phyloP scores from a whole-genome alignment of 2,888 invertebrate genomes.

The Archips crataeganus region DNA sequence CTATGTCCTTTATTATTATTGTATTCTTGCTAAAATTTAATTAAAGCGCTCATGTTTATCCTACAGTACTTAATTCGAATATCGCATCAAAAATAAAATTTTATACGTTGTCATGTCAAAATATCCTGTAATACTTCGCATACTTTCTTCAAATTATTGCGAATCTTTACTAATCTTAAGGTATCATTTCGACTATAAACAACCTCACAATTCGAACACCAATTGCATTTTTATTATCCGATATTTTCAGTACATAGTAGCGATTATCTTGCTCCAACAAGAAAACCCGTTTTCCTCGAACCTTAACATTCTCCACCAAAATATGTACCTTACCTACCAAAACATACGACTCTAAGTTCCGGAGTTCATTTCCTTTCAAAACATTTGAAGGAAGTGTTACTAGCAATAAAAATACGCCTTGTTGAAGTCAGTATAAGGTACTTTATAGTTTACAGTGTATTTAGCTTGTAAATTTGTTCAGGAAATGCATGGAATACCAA shows the following conservation, averaged over 20 bases:
- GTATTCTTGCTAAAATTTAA: too few relatives aligned
- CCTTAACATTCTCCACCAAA: background rate
- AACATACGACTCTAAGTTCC: constrained; percentile 22
- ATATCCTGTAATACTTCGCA: background rate
- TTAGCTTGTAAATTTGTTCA: constrained; percentile 22
- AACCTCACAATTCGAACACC: constrained; percentile 16
- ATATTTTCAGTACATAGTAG: constrained; percentile 32
- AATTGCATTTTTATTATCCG: constrained; percentile 36
- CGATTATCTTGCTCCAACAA: constrained; percentile 38
- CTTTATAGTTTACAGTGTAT: background rate
- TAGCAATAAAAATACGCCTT: constrained; percentile 2
- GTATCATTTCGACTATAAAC: background rate
- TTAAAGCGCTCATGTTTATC: too few relatives aligned
- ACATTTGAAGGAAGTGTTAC: constrained; percentile 29
- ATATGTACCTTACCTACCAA: background rate
- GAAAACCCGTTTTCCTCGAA: constrained; percentile 33
- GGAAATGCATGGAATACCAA: constrained; percentile 42
- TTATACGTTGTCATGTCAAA: too few relatives aligned
- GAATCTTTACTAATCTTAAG: background rate
- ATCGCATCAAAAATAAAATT: too few relatives aligned
- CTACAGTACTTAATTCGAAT: too few relatives aligned
- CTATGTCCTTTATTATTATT: background rate
- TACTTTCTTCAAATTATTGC: background rate
- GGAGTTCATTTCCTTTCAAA: constrained; percentile 17
- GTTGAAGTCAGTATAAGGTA: constrained; percentile 1